Evolutionary conservation across 2,888 invertebrate genomes (phyloP), one percentile per base, ranked within the genome.

Genomic region (Meganola albula): DNA sequence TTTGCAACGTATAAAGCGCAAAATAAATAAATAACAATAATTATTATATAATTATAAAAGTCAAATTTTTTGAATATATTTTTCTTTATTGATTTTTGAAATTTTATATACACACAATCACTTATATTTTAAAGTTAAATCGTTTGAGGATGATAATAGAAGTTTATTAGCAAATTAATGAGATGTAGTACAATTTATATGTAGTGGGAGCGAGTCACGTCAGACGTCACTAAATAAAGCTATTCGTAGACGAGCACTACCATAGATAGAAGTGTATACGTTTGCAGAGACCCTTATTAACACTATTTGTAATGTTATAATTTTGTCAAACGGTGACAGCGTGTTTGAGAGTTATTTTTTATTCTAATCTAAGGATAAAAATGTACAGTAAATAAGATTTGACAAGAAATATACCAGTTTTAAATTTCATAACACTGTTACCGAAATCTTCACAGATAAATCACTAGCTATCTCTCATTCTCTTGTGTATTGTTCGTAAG

Each of bases 101-200:
- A 52, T 53, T 68, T 59, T 68, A n/a, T 20, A 20, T 20, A 64
- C 58, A n/a, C n/a, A 64, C 36, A 31, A 43, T 53, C 52, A 43
- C 36, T 40, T 57, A 58, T n/a, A 40, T 54, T 58, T 57, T 52
- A 39, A 46, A n/a, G n/a, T 44, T 24, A 28, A 30, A 34, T 40
- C 24, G 36, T 51, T 55, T 54, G 43, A 41, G 37, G 38, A 29
- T 42, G 24, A 39, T 50, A 42, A 41, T 44, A 37, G 48, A 49
- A 43, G 43, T 48, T 38, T 57, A 58, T 63, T 71, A 70, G 63
- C 55, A 59, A 60, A 58, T 64, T 64, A 61, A 58, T 59, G 56
- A 52, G 56, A 41, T 23, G 59, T 69, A 66, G 71, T 66, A 64
- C 67, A 60, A 69, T 62, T 60, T 51, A 53, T 41, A 53, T 52